Evolutionary conservation across 2,888 invertebrate genomes (phyloP), one percentile per base, ranked within the genome.

Genomic region (Rhimphoctona megacephalus): DNA sequence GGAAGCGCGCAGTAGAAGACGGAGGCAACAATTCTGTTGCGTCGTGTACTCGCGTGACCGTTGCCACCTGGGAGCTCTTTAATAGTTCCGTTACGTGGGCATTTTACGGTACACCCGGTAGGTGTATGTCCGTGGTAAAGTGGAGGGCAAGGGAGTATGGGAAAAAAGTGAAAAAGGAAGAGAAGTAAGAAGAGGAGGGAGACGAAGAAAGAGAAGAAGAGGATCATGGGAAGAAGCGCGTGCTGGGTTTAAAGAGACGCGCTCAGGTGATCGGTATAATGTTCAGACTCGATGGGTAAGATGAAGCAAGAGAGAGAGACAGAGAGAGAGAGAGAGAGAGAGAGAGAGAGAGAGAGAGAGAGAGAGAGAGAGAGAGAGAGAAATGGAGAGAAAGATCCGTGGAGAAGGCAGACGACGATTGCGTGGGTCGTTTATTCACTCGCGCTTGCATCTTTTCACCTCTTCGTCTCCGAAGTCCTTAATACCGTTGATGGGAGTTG

Each of bases 161-260:
- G 43, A 57, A 57, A 57, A 69, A 49, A 74, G 22, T 49, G 46
- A 61, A 25, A 57, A 25, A 46, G 69, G 66, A 57, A 30, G n/a
- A 22, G 61, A 30, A 54, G 43, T 14, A 36, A 70, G 46, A n/a
- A 52, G 22, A 57, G n/a, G 69, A 69, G 25, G 30, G 30, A 39
- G 39, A 39, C 8, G 9, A 9, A 46, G 54, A 5, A 54, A 30
- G 2, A 72, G 67, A 76, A 43, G 70, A 83, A 57, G 66, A 81
- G 77, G 67, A 81, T 74, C 74, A 43, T 74, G 67, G n/a, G 74
- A 66, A 81, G 25, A 69, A 81, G 90, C 90, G 88, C 89, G 89
- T 89, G 91, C 89, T 89, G 89, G 57, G 81, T 91, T 91, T 89
- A 90, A 90, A 91, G 90, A 90, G 89, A 90, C 90, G 80, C 80